These are phyloP conservation scores for Xyliphius kryptos DNA, from an alignment of 2,113 vertebrate genomes.

Conservation along the genomic window DNA sequence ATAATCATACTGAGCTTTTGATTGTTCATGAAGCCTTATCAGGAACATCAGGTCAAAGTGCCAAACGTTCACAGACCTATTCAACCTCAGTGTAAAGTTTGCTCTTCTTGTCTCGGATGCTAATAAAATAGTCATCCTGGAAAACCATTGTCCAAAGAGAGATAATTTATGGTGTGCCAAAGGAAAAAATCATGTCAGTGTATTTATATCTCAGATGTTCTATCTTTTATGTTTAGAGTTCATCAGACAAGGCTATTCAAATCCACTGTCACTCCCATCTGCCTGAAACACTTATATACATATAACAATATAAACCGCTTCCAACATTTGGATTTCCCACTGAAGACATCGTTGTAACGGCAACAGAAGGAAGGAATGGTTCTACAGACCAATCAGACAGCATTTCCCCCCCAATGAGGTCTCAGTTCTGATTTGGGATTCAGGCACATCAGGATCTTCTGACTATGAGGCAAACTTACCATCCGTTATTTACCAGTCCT, in stretches of 20 bases:
- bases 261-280: conserved; percentile 55
- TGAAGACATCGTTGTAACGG: neutral
- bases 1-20: neutral
- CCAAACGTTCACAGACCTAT: neutral
- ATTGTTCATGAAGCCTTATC: neutral
- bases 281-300: conserved; percentile 23
- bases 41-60: conserved; percentile 4
- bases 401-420: conserved; percentile 44
- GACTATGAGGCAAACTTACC: too few relatives aligned
- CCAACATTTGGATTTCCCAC: too few relatives aligned
- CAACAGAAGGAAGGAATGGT: conserved; percentile 1
- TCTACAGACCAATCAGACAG: conserved; percentile 44
- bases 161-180: conserved; percentile 46
- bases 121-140: neutral
- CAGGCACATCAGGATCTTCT: too few relatives aligned
- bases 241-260: conserved; percentile 59
- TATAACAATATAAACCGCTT: too few relatives aligned
- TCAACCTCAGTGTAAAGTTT: neutral
- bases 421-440: conserved; percentile 43
- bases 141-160: conserved; percentile 40
- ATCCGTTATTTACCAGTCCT: too few relatives aligned
- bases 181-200: conserved; percentile 52
- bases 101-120: neutral
- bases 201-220: conserved; percentile 65
- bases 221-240: conserved; percentile 52